Base-by-base conservation (phyloP, 1,140 invertebrate genomes). In the Drosophila orosa region DNA sequence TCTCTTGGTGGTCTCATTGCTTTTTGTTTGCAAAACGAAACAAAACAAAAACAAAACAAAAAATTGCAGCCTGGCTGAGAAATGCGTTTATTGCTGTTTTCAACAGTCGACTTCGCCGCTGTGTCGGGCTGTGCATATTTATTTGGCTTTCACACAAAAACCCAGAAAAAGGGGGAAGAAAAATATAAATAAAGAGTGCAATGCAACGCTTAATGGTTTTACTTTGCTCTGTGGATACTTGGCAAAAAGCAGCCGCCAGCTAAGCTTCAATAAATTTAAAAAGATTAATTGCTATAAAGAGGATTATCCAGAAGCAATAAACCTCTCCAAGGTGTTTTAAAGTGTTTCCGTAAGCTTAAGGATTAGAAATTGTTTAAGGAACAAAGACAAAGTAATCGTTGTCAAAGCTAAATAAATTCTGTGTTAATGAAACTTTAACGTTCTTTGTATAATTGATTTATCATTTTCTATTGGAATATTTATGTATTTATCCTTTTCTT, bases 71-170 rank as follows among this genome's bases (percentile, higher is more conserved):
- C 63, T 17, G 50, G 71, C 75, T 74, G 80, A 67, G 77, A 83
- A 83, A 83, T 83, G 80, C 80, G 80, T 83, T 83, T 83, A 83
- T 83, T 83, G 80, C 75, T 65, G 69, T 83, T 75, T 82, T 83
- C 74, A 83, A 71, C 63, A 67, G 33, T 63, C 35, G 62, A 45
- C 48, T 69, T 82, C 76, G 61, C 45, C 59, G 66, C 44, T 48
- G 61, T 35, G 58, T 55, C 61, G 39, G 39, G 50, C 58, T 75
- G 37, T 67, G 79, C 62, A 78, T 74, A 74, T 82, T 82, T 82
- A 82, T 82, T 82, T 59, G 44, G 59, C 42, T 59, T 82, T 62
- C 42, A 17, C 45, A 67, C 35, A 68, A 45, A 50, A 33, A 52
- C 19, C 12, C 17, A 33, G 63, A 15, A 24, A 29, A 17, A n/a